Base-by-base conservation (phyloP, 2,888 invertebrate genomes). In the Cremastinae sp. region DNA sequence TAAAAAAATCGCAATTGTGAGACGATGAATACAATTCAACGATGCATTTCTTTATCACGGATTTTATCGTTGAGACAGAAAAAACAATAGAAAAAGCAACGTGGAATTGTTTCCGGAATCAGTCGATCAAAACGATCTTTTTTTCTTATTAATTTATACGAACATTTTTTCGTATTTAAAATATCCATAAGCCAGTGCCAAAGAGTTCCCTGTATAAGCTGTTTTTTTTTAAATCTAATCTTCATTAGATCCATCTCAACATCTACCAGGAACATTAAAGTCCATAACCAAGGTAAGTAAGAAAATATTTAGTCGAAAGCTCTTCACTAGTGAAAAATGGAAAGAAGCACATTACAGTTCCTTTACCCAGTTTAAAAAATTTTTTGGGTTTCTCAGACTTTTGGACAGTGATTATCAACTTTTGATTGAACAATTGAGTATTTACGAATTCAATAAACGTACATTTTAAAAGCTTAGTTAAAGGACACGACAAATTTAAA, bases 41-140 rank as follows among this genome's bases (percentile, higher is more conserved):
- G 14, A 51, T 69, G 58, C 49, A 49, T 69, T 49, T 69, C 20
- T 22, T 22, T 59, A 58, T 58, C 68, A 69, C 58, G 49, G n/a
- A 3, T n/a, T n/a, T 49, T 39, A 37, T 39, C 47, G 39, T 47
- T 68, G 47, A 18, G 47, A 10, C 4, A 49, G 16, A 56, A 37
- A 3, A 37, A 45, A 3, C 1, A 22, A 53, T 12, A 16, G 43
- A 55, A 43, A 43, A 35, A 41, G 55, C 43, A 55, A 41, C 20
- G 56, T 28, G 20, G 2, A 66, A 66, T 65, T 55, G 43, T 35
- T 65, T 43, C 65, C 65, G 55, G 43, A 18, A 43, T 12, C 16
- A 22, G 43, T 65, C 43, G 22, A 65, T 4, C 16, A n/a, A 5
- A 43, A 65, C 53, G 28, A 43, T 53, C 37, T 14, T 3, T 18